phyloP scores from a whole-genome alignment of 2,797 vertebrate species.

The Amphiprion clarkii region DNA sequence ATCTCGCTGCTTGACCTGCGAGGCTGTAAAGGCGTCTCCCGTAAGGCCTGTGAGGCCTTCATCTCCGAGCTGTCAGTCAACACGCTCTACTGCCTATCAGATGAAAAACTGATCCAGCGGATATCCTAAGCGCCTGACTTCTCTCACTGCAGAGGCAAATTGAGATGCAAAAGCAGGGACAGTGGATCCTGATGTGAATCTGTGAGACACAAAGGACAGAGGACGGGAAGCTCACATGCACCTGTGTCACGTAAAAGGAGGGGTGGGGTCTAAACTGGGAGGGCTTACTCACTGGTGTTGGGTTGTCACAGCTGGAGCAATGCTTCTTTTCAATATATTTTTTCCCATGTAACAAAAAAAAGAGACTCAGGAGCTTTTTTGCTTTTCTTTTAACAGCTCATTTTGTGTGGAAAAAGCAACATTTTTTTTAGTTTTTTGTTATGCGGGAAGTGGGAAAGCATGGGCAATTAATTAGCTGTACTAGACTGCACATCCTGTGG shows the following conservation, averaged over 20 bases:
- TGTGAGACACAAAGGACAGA: slow-evolving; percentile 54
- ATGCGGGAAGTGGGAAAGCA: slow-evolving; percentile 30
- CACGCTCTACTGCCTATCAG: slow-evolving; percentile 97
- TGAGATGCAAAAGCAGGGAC: slow-evolving; percentile 20
- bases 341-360: slow-evolving; percentile 52
- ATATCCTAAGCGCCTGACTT: slow-evolving; percentile 88
- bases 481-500: slow-evolving; percentile 40
- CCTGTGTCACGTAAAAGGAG: slow-evolving; percentile 40
- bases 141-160: slow-evolving; percentile 20
- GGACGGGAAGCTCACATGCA: slow-evolving; percentile 49
- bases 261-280: slow-evolving; percentile 54
- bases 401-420: slow-evolving; percentile 41
- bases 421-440: slow-evolving; percentile 12
- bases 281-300: slow-evolving; percentile 49
- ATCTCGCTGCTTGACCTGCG: slow-evolving; percentile 95
- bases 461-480: slow-evolving; percentile 40
- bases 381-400: slow-evolving; percentile 46
- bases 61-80: slow-evolving; percentile 98
- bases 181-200: slow-evolving; percentile 43
- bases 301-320: slow-evolving; percentile 49
- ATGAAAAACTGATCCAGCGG: slow-evolving; percentile 98
- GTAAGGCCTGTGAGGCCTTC: slow-evolving; percentile 96
- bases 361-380: slow-evolving; percentile 77
- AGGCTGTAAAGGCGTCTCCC: slow-evolving; percentile 94
- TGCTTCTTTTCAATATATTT: slow-evolving; percentile 59